Conservation (phyloP, 1,140 invertebrate species). For the Drosophila eugracilis region DNA sequence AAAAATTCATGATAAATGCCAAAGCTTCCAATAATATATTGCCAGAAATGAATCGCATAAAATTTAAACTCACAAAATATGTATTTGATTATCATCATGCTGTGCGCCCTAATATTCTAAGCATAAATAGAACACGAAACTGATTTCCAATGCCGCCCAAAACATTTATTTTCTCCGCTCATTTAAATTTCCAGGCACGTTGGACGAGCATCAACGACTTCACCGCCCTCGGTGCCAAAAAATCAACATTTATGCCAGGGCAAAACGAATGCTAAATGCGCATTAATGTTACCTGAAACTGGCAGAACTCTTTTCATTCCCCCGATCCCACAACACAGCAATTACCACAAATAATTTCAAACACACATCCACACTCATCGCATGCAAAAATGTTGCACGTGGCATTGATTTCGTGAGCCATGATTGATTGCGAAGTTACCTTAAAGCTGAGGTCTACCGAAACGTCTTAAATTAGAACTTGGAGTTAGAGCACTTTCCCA, state of each 20-base stretch:
- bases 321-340: slow-evolving; percentile 2
- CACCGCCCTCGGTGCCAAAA: slow-evolving; percentile 5
- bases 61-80: slow-evolving; percentile 4
- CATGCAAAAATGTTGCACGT: slow-evolving; percentile 46
- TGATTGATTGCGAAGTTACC: slow-evolving; percentile 26
- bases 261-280: slow-evolving; percentile 33
- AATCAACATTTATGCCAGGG: slow-evolving; percentile 6
- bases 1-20: too few relatives aligned
- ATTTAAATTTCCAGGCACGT: slow-evolving; percentile 51
- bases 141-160: slow-evolving; percentile 40
- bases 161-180: slow-evolving; percentile 17
- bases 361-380: slow-evolving; percentile 9
- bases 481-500: neutral
- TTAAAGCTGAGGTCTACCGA: slow-evolving; percentile 15
- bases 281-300: slow-evolving; percentile 43
- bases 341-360: slow-evolving; percentile 48
- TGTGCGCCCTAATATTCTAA: slow-evolving; percentile 8
- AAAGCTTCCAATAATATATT: neutral
- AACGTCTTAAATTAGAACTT: slow-evolving; percentile 3
- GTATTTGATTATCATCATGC: slow-evolving; percentile 8
- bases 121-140: slow-evolving; percentile 10
- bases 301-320: slow-evolving; percentile 18
- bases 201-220: slow-evolving; percentile 12
- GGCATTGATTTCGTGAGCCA: slow-evolving; percentile 38
- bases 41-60: neutral